Conservation (phyloP, 2,797 vertebrate species). For the Chaunax sp. region DNA sequence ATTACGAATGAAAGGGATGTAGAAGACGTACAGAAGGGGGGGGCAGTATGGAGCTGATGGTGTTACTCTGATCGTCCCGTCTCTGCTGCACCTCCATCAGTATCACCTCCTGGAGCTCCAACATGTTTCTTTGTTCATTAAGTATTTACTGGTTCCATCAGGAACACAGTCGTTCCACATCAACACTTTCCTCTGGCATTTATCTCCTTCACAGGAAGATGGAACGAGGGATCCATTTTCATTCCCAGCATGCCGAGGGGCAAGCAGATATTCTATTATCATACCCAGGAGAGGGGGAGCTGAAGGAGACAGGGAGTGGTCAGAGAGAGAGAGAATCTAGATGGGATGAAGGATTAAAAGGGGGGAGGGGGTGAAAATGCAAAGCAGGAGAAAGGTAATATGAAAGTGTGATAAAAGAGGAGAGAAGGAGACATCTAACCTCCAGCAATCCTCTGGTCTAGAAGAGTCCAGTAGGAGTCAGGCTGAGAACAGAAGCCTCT, state of each 20-base stretch:
- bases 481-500: conserved; percentile 13
- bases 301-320: conserved; percentile 7
- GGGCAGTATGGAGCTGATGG: conserved; percentile 5
- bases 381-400: background rate
- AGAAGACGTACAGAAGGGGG: no score
- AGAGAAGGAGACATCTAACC: conserved; percentile 30
- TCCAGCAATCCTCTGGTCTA: conserved; percentile 26
- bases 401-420: background rate
- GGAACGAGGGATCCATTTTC: conserved; percentile 45
- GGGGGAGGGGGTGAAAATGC: background rate
- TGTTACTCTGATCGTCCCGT: background rate
- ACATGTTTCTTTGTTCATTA: conserved; percentile 38
- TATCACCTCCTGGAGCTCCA: no score
- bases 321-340: background rate
- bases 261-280: conserved; percentile 41
- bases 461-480: conserved; percentile 26
- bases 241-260: conserved; percentile 46
- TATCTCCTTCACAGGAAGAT: conserved; percentile 31
- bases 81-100: no score
- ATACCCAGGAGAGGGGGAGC: conserved; percentile 20
- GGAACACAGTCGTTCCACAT: conserved; percentile 16
- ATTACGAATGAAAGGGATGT: no score
- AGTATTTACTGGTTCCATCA: conserved; percentile 59
- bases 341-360: background rate
- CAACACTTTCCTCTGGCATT: conserved; percentile 34